A percentile compares a stretch with the other conserved stretches of the same genome.
phyloP scores from a whole-genome alignment of 2,113 vertebrate genomes.

The Eublepharis macularius region DNA sequence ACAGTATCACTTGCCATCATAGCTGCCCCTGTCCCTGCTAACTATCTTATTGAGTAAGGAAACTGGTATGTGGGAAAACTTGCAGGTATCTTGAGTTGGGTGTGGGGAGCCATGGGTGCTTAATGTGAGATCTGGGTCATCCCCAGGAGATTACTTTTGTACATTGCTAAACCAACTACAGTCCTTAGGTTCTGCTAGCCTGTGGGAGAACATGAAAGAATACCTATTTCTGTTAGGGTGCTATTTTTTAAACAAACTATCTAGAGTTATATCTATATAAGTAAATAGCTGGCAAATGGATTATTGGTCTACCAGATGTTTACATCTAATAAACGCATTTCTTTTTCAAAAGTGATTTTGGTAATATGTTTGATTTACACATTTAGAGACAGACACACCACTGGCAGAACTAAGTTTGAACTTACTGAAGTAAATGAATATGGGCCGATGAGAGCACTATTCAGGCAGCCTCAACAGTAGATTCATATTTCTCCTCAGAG shows the following conservation, averaged over 20 bases:
- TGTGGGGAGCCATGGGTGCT: background rate
- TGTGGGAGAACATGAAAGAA: slow-evolving; percentile 5
- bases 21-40: background rate
- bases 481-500: slow-evolving; percentile 64
- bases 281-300: background rate
- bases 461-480: slow-evolving; percentile 23
- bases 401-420: slow-evolving; percentile 14
- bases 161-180: background rate
- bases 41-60: background rate
- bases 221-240: background rate
- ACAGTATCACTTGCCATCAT: background rate
- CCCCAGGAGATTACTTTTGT: background rate
- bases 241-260: slow-evolving; percentile 28
- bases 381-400: slow-evolving; percentile 26
- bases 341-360: slow-evolving; percentile 25
- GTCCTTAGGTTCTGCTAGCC: background rate
- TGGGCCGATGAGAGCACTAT: slow-evolving; percentile 12
- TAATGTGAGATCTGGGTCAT: background rate
- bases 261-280: slow-evolving; percentile 28
- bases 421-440: slow-evolving; percentile 35
- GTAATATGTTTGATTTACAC: slow-evolving; percentile 38
- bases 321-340: background rate
- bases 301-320: background rate
- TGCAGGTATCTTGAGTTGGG: background rate
- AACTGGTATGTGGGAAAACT: background rate